Evolutionary conservation across 2,888 invertebrate genomes (phyloP), one percentile per base, ranked within the genome.

Genomic region (Noctua janthe): DNA sequence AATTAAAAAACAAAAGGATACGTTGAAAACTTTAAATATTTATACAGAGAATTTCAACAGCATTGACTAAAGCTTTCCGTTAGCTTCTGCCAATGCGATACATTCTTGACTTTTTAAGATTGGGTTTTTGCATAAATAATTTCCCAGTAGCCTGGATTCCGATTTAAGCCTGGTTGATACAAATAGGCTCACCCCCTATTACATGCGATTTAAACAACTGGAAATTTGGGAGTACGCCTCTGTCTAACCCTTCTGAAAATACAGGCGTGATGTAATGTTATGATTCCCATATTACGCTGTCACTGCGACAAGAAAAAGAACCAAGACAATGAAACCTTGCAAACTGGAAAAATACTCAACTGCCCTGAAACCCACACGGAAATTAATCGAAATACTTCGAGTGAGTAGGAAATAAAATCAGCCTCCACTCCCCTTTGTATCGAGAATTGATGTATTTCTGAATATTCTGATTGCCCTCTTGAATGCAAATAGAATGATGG

Each of bases 381-480:
- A 74, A 81, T 62, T 74, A 81, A 81, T 69, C n/a, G 10, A 74
- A 80, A 66, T 29, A 75, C 13, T 15, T 20, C 39, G 54, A 64
- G 51, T 62, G 54, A 56, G 51, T 62, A 51, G 23, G 8, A 29
- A 51, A 56, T 47, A n/a, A 66, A 59, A 67, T 43, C 17, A 20
- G 54, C 29, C 51, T 7, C 23, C 17, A n/a, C 35, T 56, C 39
- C 39, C 70, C 54, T 74, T 62, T 54, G 43, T 70, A 64, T 74
- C 15, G 47, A 69, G 51, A 15, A 47, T 64, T 23, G 62, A 15
- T 81, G 17, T 64, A 64, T 75, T 81, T 39, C 64, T 81, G 66
- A 67, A 81, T 71, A 82, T 76, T 29, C 59, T 71, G 64, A 81
- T 81, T 81, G 62, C 76, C 77, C 47, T 72, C 67, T 77, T 39